Evolutionary conservation across 1,140 invertebrate genomes (phyloP).

Genomic region (Bombus polaris): DNA sequence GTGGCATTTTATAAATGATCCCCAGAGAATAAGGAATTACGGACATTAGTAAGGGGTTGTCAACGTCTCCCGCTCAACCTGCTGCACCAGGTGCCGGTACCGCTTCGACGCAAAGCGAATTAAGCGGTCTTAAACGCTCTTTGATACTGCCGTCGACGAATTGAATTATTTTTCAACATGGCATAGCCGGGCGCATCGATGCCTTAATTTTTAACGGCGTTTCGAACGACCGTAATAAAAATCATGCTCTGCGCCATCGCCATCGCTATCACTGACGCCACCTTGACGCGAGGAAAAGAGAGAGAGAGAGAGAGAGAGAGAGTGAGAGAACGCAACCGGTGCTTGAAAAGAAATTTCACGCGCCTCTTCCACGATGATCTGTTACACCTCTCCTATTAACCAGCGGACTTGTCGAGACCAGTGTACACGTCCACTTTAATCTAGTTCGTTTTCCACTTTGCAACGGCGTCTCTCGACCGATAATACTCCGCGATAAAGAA

Average conservation of each 20-base stretch:
- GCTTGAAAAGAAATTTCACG: neutral
- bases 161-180: constrained; percentile 65
- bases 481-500: constrained; percentile 12
- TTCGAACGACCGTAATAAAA: constrained; percentile 56
- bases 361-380: neutral
- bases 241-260: neutral
- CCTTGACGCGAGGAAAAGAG: neutral
- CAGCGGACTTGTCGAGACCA: neutral
- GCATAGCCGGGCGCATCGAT: constrained; percentile 49
- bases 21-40: constrained; percentile 68
- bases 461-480: constrained; percentile 5
- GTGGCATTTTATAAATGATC: constrained; percentile 71
- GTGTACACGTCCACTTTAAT: constrained; percentile 14
- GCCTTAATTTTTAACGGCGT: constrained; percentile 60
- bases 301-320: neutral
- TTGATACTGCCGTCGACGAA: constrained; percentile 72
- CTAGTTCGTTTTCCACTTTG: constrained; percentile 3
- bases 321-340: neutral
- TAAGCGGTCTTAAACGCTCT: constrained; percentile 73
- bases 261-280: neutral
- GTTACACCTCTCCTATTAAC: neutral
- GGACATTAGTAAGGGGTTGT: constrained; percentile 73
- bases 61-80: constrained; percentile 61
- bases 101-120: constrained; percentile 61
- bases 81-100: constrained; percentile 59